Evolutionary conservation across 2,797 vertebrate genomes (phyloP).

Genomic region (Octomys mimax): DNA sequence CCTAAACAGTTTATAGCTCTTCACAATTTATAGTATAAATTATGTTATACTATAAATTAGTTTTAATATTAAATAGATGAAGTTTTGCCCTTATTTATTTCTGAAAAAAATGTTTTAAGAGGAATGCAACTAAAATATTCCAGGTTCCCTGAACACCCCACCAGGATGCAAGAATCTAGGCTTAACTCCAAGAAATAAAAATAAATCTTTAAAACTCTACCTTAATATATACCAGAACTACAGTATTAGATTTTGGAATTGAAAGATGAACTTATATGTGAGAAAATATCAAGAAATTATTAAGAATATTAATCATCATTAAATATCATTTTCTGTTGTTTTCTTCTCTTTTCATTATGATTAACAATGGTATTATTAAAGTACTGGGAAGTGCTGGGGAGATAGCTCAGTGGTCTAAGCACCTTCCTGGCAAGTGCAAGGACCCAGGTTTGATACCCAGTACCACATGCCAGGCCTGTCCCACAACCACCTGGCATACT

Average conservation of each 20-base stretch:
- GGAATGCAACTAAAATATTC: conserved; percentile 53
- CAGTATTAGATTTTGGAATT: background rate
- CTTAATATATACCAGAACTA: conserved; percentile 16
- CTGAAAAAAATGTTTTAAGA: conserved; percentile 67
- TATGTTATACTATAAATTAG: conserved; percentile 65
- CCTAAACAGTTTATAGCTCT: conserved; percentile 62
- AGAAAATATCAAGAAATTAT: conserved; percentile 20
- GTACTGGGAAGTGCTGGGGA: background rate
- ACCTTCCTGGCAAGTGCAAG: no score
- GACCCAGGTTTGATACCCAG: no score
- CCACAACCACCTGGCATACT: no score
- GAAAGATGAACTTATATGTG: conserved; percentile 5
- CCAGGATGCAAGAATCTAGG: background rate
- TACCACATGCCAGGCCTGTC: no score
- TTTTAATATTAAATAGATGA: conserved; percentile 66
- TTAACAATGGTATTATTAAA: conserved; percentile 41
- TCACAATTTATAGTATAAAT: conserved; percentile 54
- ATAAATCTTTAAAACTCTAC: conserved; percentile 43
- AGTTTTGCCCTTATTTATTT: conserved; percentile 65
- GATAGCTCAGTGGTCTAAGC: no score
- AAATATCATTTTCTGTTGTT: conserved; percentile 21
- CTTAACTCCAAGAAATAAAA: conserved; percentile 47
- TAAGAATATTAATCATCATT: conserved; percentile 19
- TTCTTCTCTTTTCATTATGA: conserved; percentile 48
- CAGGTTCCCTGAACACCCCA: background rate